Base-by-base conservation (phyloP, 2,797 vertebrate species). In the Remorina albescens region DNA sequence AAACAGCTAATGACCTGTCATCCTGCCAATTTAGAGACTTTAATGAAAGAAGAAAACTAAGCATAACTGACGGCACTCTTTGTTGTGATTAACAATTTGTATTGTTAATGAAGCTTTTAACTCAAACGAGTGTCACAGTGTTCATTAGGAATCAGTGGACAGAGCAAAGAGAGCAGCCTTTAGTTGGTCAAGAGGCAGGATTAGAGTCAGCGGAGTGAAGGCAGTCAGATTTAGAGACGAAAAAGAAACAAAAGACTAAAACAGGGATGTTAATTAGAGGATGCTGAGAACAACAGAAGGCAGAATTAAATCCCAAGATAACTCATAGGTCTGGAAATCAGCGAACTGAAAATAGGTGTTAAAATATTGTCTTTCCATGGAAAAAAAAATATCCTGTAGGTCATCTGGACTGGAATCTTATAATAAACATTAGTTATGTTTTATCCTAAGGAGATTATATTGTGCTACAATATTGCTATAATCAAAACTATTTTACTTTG, bases 281-380 rank as follows among this genome's bases (percentile, higher is more conserved):
- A 60, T 3, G 6, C 18, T n/a, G 11, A 18, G 23, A 47, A 26
- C 41, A 26, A 41, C 23, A 23, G 13, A 44, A 44, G 8, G 16
- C 9, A 15, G 23, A 18, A 0, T 15, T 19, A 10, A 26, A 25
- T 8, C 4, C 8, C 41, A 9, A 7, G 37, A 30, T 44, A 61
- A 12, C 18, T 59, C 28, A 4, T 13, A 10, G 32, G 39, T 46
- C 18, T 16, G 9, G 4, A 41, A 34, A 37, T 46, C 23, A 34
- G 65, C 26, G 53, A 68, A 74, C 25, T 55, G 65, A 80, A 19
- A 25, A 51, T 42, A 39, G 72, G 77, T 58, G 66, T 54, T 73
- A 70, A 32, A 55, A 21, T 9, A 34, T 21, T 23, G 28, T 19
- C 28, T 8, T 53, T 7, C 25, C 3, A 9, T 53, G n/a, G n/a